Evolutionary conservation across 2,797 vertebrate genomes (phyloP).

Genomic region (Aratinga solstitialis): DNA sequence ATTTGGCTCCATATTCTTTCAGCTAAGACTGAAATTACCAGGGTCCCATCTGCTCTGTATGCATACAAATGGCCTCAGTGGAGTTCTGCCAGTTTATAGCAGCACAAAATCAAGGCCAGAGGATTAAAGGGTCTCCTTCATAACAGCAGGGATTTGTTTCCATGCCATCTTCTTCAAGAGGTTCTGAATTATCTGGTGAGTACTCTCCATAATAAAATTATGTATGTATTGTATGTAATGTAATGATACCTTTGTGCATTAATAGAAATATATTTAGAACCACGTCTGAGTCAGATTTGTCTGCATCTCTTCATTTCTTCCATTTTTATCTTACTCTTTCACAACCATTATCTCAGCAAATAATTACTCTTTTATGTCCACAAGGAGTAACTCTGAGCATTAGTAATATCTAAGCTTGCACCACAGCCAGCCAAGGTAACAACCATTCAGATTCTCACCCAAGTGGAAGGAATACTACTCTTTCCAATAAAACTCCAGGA

Average conservation of each 20-base stretch:
- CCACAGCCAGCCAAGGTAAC: background rate
- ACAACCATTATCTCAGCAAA: background rate
- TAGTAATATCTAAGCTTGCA: background rate
- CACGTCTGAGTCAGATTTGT: background rate
- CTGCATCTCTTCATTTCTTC: background rate
- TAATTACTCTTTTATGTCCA: background rate
- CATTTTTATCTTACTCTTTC: background rate
- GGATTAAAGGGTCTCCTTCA: conserved; percentile 15
- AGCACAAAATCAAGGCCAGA: conserved; percentile 43
- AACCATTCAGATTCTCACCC: background rate
- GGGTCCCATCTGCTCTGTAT: background rate
- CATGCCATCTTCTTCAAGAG: background rate
- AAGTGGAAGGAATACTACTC: background rate
- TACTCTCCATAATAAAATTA: background rate
- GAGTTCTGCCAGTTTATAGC: conserved; percentile 20
- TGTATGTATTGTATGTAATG: background rate
- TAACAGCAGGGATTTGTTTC: conserved; percentile 15
- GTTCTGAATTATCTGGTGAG: background rate
- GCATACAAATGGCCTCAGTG: conserved; percentile 21
- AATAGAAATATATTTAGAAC: conserved; percentile 3
- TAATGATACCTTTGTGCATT: background rate
- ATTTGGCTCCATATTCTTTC: conserved; percentile 11
- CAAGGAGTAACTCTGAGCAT: background rate
- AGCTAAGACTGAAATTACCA: conserved; percentile 32
- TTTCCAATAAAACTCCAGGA: background rate